These are phyloP conservation scores for Thryonomys swinderianus DNA, from an alignment of 2,113 vertebrate species.

Conservation along the genomic window DNA sequence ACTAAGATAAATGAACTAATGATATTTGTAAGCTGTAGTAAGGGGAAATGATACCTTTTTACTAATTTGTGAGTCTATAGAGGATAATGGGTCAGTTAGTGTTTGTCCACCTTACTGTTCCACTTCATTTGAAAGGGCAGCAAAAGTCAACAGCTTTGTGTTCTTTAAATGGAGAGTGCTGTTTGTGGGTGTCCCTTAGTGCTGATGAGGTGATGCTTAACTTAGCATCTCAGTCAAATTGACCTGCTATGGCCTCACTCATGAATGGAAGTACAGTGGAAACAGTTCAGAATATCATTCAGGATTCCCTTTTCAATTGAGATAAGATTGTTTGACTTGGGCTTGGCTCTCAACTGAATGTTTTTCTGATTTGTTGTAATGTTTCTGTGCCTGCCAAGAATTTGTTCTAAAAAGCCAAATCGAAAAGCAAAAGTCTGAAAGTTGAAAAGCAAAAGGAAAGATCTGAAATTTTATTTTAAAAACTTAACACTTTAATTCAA, in stretches of 20 bases:
- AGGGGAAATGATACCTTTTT: background rate
- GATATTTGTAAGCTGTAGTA: background rate
- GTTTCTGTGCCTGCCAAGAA: background rate
- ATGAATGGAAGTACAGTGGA: background rate
- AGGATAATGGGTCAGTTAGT: background rate
- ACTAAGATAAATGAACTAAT: background rate
- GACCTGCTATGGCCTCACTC: background rate
- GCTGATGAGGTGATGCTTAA: background rate
- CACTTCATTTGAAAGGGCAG: background rate
- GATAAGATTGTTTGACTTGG: background rate
- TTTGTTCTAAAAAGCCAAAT: slow-evolving; percentile 54
- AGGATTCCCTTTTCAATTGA: background rate
- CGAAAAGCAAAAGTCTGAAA: slow-evolving; percentile 12
- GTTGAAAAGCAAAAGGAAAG: background rate
- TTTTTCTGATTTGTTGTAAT: slow-evolving; percentile 27
- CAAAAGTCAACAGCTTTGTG: background rate
- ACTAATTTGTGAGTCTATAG: background rate
- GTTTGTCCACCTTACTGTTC: background rate
- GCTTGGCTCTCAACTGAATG: background rate
- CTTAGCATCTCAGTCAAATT: background rate
- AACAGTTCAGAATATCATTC: background rate
- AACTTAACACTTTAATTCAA: slow-evolving; percentile 17
- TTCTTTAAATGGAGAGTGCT: background rate
- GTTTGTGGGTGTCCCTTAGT: background rate
- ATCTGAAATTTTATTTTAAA: slow-evolving; percentile 44